Percentiles rank a stretch among this genome's conserved stretches.
phyloP scores from a whole-genome alignment of 2,888 invertebrate species.

The Diplazon laetatorius region DNA sequence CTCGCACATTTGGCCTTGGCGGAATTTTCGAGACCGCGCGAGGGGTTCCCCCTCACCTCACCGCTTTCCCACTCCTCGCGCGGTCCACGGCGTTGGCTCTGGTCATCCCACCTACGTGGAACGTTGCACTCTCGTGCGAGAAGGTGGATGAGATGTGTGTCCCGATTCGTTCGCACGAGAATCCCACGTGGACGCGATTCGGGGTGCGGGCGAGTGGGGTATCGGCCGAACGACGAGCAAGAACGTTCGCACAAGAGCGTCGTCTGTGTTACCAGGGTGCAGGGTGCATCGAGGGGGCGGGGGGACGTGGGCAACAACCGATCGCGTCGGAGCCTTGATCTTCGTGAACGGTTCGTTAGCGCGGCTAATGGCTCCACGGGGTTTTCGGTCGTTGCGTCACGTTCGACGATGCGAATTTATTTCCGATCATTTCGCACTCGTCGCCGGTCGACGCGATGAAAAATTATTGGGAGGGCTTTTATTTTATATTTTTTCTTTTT shows the following conservation, averaged over 20 bases:
- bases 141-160: slow-evolving; percentile 21
- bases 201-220: slow-evolving; percentile 44
- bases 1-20: slow-evolving; percentile 50
- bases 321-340: slow-evolving; percentile 49
- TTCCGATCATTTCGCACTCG: not conserved
- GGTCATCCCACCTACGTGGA: slow-evolving; percentile 61
- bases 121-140: slow-evolving; percentile 45
- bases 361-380: slow-evolving; percentile 50
- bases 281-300: slow-evolving; percentile 42
- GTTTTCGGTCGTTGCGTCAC: slow-evolving; percentile 39
- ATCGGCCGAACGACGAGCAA: slow-evolving; percentile 49
- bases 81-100: no score
- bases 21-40: slow-evolving; percentile 53
- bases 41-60: slow-evolving; percentile 21
- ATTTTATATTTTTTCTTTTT: not conserved
- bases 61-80: no score
- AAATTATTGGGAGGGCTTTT: no score
- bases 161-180: slow-evolving; percentile 51
- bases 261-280: no score
- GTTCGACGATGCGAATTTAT: slow-evolving; percentile 13
- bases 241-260: slow-evolving; percentile 25
- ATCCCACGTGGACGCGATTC: slow-evolving; percentile 47
- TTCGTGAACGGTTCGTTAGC: slow-evolving; percentile 59
- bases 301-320: slow-evolving; percentile 31
- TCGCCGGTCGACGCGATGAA: not conserved